phyloP scores from a whole-genome alignment of 2,113 vertebrate species.

The Nothoprocta perdicaria region DNA sequence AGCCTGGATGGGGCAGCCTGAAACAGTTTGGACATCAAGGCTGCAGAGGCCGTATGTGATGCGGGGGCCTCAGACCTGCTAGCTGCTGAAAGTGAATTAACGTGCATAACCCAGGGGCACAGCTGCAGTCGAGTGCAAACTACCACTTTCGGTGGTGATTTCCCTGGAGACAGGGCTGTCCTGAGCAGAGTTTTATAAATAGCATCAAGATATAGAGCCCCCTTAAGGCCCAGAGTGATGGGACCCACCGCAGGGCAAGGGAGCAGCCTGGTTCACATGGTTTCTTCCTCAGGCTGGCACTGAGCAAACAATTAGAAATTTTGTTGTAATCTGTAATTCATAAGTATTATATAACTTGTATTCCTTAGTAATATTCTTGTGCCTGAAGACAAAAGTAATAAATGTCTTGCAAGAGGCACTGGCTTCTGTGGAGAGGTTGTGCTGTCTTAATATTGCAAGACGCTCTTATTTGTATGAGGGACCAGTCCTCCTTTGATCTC shows the following conservation, averaged over 20 bases:
- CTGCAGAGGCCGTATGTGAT: not conserved
- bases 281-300: not conserved
- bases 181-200: not conserved
- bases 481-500: not conserved
- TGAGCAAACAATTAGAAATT: not conserved
- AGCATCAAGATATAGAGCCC: not conserved
- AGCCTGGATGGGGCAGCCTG: not conserved
- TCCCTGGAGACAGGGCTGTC: not conserved
- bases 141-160: not conserved
- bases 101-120: not conserved
- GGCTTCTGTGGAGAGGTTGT: not conserved
- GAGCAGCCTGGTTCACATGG: not conserved
- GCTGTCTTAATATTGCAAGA: not conserved
- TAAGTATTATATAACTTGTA: too few species aligned
- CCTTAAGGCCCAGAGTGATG: not conserved
- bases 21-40: not conserved
- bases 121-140: too few species aligned
- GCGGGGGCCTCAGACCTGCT: too few species aligned
- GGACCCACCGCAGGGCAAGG: too few species aligned
- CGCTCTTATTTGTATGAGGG: not conserved
- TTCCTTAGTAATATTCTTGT: not conserved
- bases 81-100: not conserved
- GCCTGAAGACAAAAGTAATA: not conserved
- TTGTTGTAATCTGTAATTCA: not conserved
- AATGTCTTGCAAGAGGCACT: not conserved